Evolutionary conservation across 2,888 invertebrate genomes (phyloP).

Genomic region (Brachypterus glaber): DNA sequence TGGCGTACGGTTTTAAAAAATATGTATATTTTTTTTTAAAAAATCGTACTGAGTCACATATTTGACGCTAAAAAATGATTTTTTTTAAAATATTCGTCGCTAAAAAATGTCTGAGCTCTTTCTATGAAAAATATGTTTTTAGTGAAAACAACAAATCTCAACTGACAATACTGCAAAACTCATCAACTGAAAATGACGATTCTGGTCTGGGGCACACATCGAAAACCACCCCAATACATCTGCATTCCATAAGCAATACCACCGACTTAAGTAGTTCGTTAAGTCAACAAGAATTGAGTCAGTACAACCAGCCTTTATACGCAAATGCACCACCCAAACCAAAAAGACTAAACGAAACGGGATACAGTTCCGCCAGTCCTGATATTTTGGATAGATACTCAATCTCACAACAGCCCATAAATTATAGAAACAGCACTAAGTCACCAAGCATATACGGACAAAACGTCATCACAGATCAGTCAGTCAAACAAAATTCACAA

Average conservation of each 20-base stretch:
- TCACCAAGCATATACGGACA: conserved; percentile 32
- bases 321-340: conserved; percentile 88
- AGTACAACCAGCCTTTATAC: conserved; percentile 63
- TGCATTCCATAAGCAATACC: conserved; percentile 31
- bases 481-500: conserved; percentile 26
- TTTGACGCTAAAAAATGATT: too few species aligned
- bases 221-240: conserved; percentile 19
- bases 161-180: too few species aligned
- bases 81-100: too few species aligned
- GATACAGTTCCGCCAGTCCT: conserved; percentile 66
- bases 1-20: too few species aligned
- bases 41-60: too few species aligned
- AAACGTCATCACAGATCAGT: conserved; percentile 23
- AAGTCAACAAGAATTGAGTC: conserved; percentile 35
- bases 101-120: too few species aligned
- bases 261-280: conserved; percentile 31
- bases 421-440: conserved; percentile 33
- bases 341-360: conserved; percentile 63
- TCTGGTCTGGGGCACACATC: background rate
- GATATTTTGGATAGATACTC: conserved; percentile 46
- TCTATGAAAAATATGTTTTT: too few species aligned
- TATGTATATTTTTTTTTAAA: too few species aligned
- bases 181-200: conserved; percentile 1
- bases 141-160: too few species aligned
- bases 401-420: conserved; percentile 22